Percentiles rank a stretch among this genome's conserved stretches.
phyloP scores from a whole-genome alignment of 2,888 invertebrate genomes.

The Margaritifera margaritifera region DNA sequence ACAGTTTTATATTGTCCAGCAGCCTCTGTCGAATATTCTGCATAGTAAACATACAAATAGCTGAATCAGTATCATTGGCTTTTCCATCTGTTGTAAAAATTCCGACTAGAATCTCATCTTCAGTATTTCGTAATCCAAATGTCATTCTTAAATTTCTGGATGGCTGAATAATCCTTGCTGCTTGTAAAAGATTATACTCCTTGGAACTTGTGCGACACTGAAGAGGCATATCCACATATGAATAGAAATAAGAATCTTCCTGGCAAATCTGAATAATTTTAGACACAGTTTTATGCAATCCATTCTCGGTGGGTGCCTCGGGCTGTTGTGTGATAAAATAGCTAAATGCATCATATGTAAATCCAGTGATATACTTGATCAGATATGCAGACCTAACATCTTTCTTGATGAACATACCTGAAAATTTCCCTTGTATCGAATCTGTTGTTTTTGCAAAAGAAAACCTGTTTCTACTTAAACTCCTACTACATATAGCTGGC shows the following conservation, averaged over 20 bases:
- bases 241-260: constrained; percentile 95
- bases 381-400: constrained; percentile 48
- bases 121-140: constrained; percentile 40
- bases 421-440: constrained; percentile 41
- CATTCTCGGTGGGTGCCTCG: constrained; percentile 18
- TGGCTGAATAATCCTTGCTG: constrained; percentile 94
- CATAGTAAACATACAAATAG: constrained; percentile 64
- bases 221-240: constrained; percentile 97
- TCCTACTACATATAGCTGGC: constrained; percentile 88
- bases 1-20: constrained; percentile 55
- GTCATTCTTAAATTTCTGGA: constrained; percentile 91
- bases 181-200: constrained; percentile 90
- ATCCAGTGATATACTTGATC: constrained; percentile 63
- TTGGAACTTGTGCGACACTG: constrained; percentile 81
- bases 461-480: constrained; percentile 47
- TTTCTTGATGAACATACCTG: constrained; percentile 50
- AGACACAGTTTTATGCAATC: constrained; percentile 76
- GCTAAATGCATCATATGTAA: constrained; percentile 59
- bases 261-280: constrained; percentile 96
- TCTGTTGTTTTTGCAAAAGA: constrained; percentile 43
- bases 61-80: constrained; percentile 44
- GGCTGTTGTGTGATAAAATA: constrained; percentile 85
- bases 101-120: constrained; percentile 51
- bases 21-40: constrained; percentile 52
- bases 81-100: constrained; percentile 87